These are phyloP conservation scores for Drosophila orosa DNA, from an alignment of 1,140 invertebrate genomes.

Conservation along the genomic window DNA sequence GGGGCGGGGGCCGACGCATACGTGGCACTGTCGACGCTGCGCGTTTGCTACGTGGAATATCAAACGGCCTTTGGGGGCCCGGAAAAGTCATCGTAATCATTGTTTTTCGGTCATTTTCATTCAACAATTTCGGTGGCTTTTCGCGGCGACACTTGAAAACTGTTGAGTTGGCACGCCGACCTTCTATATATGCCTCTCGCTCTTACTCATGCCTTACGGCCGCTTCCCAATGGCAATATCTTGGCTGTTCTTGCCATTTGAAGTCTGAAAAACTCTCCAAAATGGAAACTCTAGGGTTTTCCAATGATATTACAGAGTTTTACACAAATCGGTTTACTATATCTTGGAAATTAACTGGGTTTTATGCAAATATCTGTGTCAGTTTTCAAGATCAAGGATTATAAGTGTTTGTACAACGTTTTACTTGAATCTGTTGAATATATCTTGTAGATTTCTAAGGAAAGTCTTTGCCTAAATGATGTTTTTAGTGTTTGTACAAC, in stretches of 20 bases:
- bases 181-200: conserved; percentile 23
- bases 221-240: background rate
- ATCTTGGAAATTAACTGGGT: background rate
- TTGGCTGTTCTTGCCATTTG: background rate
- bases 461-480: background rate
- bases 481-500: background rate
- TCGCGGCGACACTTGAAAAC: conserved; percentile 32
- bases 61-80: background rate
- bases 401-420: background rate
- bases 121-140: conserved; percentile 13
- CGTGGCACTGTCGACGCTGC: conserved; percentile 30
- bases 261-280: background rate
- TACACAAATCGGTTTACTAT: background rate
- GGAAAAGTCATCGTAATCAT: background rate
- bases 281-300: background rate
- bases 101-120: conserved; percentile 22
- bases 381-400: background rate
- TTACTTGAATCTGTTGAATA: background rate
- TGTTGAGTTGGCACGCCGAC: conserved; percentile 69
- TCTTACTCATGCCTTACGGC: conserved; percentile 31
- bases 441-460: background rate
- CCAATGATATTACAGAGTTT: background rate
- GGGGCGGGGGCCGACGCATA: conserved; percentile 32
- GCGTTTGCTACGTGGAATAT: conserved; percentile 24
- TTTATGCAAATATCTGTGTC: background rate